Evolutionary conservation across 2,888 invertebrate species (phyloP).

Genomic region (Pristionchus japonicus): DNA sequence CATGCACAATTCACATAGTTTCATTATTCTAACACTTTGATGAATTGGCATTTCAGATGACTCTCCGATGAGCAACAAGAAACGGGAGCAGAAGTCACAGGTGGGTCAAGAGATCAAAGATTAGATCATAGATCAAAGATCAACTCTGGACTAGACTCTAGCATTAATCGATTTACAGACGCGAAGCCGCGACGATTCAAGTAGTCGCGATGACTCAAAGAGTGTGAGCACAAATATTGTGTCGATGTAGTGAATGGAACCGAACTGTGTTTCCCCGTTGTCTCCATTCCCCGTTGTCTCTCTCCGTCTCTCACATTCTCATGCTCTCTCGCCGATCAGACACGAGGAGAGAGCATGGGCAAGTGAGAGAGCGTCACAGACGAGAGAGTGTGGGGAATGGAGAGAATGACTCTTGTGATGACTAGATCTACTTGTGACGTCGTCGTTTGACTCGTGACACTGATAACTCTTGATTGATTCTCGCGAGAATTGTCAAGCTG

Average conservation of each 20-base stretch:
- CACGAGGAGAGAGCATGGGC: background rate
- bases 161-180: background rate
- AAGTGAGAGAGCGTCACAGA: background rate
- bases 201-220: constrained; percentile 36
- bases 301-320: background rate
- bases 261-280: too few relatives aligned
- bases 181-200: constrained; percentile 13
- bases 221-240: constrained; percentile 37
- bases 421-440: constrained; percentile 9
- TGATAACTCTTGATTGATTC: constrained; percentile 26
- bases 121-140: background rate
- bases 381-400: background rate
- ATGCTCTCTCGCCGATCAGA: too few relatives aligned
- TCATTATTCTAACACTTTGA: background rate
- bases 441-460: background rate
- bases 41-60: background rate
- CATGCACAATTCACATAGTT: background rate
- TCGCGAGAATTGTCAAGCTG: background rate
- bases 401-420: background rate
- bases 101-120: constrained; percentile 1
- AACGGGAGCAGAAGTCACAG: constrained; percentile 15
- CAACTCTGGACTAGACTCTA: too few relatives aligned
- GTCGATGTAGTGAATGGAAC: background rate
- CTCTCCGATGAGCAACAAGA: constrained; percentile 1
- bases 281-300: background rate